Conservation (phyloP, 2,888 invertebrate genomes). For the Lacanobia wlatinum region DNA sequence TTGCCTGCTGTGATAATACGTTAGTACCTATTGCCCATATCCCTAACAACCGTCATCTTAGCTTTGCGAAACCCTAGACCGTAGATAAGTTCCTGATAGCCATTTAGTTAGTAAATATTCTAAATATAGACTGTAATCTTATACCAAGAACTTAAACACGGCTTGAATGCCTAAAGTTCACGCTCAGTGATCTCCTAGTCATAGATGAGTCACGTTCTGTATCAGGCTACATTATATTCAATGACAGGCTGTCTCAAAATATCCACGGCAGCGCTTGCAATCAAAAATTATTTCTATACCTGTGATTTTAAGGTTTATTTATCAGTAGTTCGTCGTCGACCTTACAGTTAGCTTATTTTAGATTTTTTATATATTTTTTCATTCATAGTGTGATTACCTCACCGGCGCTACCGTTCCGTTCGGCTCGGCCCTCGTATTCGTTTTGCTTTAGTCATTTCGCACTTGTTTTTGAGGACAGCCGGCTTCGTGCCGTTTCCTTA, state of each 20-base stretch:
- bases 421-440: conserved; percentile 68
- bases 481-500: conserved; percentile 68
- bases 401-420: conserved; percentile 77
- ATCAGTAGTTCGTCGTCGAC: conserved; percentile 44
- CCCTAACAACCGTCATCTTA: background rate
- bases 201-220: conserved; percentile 78
- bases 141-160: conserved; percentile 52
- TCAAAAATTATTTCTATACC: conserved; percentile 21
- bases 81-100: conserved; percentile 9
- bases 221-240: conserved; percentile 74
- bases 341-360: conserved; percentile 74
- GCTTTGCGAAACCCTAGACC: background rate
- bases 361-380: conserved; percentile 77
- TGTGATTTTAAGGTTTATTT: conserved; percentile 45
- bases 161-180: conserved; percentile 67
- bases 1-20: too few relatives aligned
- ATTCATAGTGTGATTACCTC: conserved; percentile 86
- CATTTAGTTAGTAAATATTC: conserved; percentile 38
- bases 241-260: conserved; percentile 68
- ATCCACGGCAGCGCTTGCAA: conserved; percentile 37
- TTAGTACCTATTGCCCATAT: too few relatives aligned
- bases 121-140: conserved; percentile 56
- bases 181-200: conserved; percentile 75
- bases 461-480: conserved; percentile 72
- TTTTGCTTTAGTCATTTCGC: conserved; percentile 71